Percentiles rank a stretch among this genome's conserved stretches.
Conservation (phyloP, 1,140 invertebrate genomes). For the Delia radicum region DNA sequence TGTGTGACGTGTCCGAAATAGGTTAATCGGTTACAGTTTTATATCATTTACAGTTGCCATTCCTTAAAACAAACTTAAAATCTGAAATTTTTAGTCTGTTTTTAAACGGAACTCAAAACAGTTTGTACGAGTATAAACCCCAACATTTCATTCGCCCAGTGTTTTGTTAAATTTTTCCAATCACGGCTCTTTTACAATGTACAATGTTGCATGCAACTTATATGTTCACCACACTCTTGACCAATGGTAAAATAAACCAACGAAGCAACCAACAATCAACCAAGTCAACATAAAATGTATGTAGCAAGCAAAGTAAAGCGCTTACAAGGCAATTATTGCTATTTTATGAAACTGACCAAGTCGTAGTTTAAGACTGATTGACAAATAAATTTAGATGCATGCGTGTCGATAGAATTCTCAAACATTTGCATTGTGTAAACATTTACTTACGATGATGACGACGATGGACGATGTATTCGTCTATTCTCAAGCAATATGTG, state of each 20-base stretch:
- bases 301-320: neutral
- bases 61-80: too few species aligned
- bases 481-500: neutral
- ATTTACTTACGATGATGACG: neutral
- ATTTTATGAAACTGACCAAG: slow-evolving; percentile 23
- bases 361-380: slow-evolving; percentile 24
- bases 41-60: too few species aligned
- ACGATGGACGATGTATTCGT: neutral
- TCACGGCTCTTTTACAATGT: neutral
- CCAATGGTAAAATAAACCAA: neutral
- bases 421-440: slow-evolving; percentile 11
- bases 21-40: too few species aligned
- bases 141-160: too few species aligned
- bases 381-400: slow-evolving; percentile 24
- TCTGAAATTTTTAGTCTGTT: too few species aligned
- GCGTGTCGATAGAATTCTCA: slow-evolving; percentile 22
- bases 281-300: too few species aligned
- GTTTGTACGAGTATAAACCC: too few species aligned
- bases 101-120: too few species aligned
- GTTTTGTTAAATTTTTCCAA: too few species aligned
- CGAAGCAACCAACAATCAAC: too few species aligned
- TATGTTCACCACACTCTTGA: neutral
- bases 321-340: slow-evolving; percentile 23
- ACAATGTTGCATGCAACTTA: slow-evolving; percentile 6
- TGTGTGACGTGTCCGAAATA: too few species aligned